Evolutionary conservation across 2,888 invertebrate genomes (phyloP), one percentile per base, ranked within the genome.

Genomic region (Lepidocyrtinus sp.): DNA sequence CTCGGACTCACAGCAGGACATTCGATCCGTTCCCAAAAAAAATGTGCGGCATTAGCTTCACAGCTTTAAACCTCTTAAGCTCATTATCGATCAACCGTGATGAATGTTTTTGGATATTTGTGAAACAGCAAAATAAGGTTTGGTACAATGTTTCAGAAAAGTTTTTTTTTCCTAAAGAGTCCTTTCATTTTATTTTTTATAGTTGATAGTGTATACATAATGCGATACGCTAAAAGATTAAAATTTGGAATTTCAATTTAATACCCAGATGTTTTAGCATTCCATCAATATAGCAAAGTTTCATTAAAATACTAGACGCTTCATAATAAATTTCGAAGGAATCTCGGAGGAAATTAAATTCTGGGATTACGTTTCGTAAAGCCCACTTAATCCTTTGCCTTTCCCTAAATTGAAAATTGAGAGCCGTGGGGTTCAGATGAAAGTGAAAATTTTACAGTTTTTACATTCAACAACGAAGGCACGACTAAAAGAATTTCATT

Each of bases 71-170:
- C 24, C 19, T 64, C 36, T 70, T 7, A 76, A 76, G 70, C 76
- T 76, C 70, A 76, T 76, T 76, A 76, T 70, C 76, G 36, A 69
- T 69, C 70, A 76, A 12, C 64, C 76, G 45, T 76, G 76, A 25
- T 70, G 64, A 70, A 76, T 69, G 12, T 27, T 46, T 64, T 19
- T 64, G 19, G 1, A 27, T 25, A 26, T 2, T 24, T 25, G 26
- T 62, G 3, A 2, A 7, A 61, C 61, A 22, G 25, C 19, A 15
- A 65, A 19, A 36, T 36, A 65, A 36, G 36, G 63, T 63, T 63
- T 63, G 1, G 15, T 21, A 65, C 45, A 65, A 45, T 45, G 65
- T 65, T 45, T 5, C 36, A 17, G 2, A 65, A n/a, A 12, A 12
- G 2, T 17, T 26, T 36, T 36, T 36, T 36, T 5, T 12, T 7